A percentile compares a stretch with the other conserved stretches of the same genome.
These are phyloP conservation scores for Strigops habroptila DNA, from an alignment of 2,113 vertebrate genomes.

Conservation along the genomic window DNA sequence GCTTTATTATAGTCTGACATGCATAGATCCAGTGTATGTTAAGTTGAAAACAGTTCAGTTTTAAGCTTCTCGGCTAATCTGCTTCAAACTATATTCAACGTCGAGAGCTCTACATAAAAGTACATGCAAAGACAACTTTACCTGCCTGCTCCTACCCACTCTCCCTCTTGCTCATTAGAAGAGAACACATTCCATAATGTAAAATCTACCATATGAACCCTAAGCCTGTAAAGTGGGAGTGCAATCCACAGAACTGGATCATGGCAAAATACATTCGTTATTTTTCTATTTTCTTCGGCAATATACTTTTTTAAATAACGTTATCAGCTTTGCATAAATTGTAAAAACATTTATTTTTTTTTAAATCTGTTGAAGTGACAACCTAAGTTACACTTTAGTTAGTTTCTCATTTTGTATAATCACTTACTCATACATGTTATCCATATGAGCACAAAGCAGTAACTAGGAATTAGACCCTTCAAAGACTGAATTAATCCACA, in stretches of 20 bases:
- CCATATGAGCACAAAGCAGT: slow-evolving; percentile 18
- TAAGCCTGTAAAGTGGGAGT: background rate
- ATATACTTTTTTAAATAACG: background rate
- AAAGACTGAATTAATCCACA: slow-evolving; percentile 39
- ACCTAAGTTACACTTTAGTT: background rate
- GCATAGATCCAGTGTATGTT: background rate
- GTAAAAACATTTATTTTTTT: background rate
- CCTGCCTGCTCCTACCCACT: background rate
- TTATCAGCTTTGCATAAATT: background rate
- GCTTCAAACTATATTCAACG: background rate
- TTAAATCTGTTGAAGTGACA: background rate
- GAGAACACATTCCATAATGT: background rate
- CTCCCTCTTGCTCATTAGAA: background rate
- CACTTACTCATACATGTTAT: background rate
- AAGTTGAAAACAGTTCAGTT: background rate
- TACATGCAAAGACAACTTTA: background rate
- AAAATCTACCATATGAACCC: background rate
- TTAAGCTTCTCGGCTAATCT: background rate
- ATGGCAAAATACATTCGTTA: background rate
- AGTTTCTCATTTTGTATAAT: slow-evolving; percentile 31
- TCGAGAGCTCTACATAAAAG: background rate
- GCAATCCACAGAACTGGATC: background rate
- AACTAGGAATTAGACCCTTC: slow-evolving; percentile 31
- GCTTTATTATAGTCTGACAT: background rate
- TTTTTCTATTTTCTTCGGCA: background rate